These are phyloP conservation scores for Caranx ignobilis DNA, from an alignment of 2,113 vertebrate species.

Conservation along the genomic window DNA sequence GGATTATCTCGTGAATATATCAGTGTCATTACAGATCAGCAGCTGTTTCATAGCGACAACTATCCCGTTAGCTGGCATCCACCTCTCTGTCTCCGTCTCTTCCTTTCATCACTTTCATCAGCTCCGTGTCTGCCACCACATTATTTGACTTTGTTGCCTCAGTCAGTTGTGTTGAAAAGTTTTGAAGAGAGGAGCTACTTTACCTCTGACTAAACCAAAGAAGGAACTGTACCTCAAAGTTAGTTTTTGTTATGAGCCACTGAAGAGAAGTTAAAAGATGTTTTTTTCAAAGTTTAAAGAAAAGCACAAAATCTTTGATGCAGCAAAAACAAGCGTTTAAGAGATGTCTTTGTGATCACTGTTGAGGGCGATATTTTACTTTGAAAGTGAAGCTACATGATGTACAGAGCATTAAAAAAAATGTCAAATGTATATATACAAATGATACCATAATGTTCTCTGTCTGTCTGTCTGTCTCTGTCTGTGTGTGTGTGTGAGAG, in stretches of 20 bases:
- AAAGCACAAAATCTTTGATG: slow-evolving; percentile 53
- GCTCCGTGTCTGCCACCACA: slow-evolving; percentile 61
- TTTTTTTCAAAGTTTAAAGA: slow-evolving; percentile 39
- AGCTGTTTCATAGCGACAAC: slow-evolving; percentile 55
- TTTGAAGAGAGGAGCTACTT: slow-evolving; percentile 54
- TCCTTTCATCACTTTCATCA: slow-evolving; percentile 71
- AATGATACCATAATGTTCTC: too few relatives aligned
- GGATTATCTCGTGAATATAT: slow-evolving; percentile 66
- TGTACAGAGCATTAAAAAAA: not conserved
- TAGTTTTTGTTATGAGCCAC: not conserved
- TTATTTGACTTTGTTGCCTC: slow-evolving; percentile 68
- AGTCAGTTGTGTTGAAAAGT: slow-evolving; percentile 59
- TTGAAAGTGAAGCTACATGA: slow-evolving; percentile 17
- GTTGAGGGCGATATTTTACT: slow-evolving; percentile 4
- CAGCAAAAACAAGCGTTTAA: slow-evolving; percentile 57
- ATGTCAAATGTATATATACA: not conserved
- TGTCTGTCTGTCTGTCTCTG: too few relatives aligned
- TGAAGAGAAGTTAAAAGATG: slow-evolving; percentile 26
- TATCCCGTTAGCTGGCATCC: slow-evolving; percentile 43
- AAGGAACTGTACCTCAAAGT: slow-evolving; percentile 66
- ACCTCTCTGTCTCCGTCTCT: slow-evolving; percentile 45
- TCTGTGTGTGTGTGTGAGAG: too few relatives aligned
- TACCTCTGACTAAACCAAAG: slow-evolving; percentile 57
- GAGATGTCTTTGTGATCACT: slow-evolving; percentile 32
- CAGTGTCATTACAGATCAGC: slow-evolving; percentile 69